phyloP scores from a whole-genome alignment of 2,888 invertebrate species.

The Blomia tropicalis region DNA sequence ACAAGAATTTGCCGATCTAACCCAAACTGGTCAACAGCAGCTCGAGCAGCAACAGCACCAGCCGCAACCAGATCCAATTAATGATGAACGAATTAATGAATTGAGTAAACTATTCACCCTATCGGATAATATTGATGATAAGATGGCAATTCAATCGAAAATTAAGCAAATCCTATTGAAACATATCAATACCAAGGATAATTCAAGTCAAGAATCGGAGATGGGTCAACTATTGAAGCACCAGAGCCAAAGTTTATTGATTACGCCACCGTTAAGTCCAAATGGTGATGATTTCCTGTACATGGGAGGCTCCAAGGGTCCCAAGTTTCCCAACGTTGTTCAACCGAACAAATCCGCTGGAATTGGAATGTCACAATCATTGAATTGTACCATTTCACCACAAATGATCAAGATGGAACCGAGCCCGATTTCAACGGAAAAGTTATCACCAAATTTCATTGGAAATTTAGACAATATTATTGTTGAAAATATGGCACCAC shows the following conservation, averaged over 20 bases:
- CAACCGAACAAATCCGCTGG: not conserved
- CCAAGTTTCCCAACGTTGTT: not conserved
- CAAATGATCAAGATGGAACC: constrained; percentile 2
- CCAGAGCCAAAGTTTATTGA: not conserved
- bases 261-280: constrained; percentile 3
- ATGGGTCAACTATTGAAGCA: not conserved
- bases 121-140: not conserved
- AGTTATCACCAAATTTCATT: not conserved
- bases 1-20: not conserved
- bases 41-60: not conserved
- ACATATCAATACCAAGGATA: not conserved
- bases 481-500: not conserved
- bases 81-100: not conserved
- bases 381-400: not conserved
- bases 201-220: not conserved
- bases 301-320: not conserved
- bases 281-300: not conserved
- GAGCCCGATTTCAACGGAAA: not conserved
- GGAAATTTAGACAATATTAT: not conserved
- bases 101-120: not conserved
- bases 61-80: not conserved
- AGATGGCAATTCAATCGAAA: not conserved
- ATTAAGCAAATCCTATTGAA: not conserved
- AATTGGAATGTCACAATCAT: not conserved
- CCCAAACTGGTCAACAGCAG: not conserved